These are phyloP conservation scores for Shargacucullia verbasci DNA, from an alignment of 2,888 invertebrate genomes.

Conservation along the genomic window DNA sequence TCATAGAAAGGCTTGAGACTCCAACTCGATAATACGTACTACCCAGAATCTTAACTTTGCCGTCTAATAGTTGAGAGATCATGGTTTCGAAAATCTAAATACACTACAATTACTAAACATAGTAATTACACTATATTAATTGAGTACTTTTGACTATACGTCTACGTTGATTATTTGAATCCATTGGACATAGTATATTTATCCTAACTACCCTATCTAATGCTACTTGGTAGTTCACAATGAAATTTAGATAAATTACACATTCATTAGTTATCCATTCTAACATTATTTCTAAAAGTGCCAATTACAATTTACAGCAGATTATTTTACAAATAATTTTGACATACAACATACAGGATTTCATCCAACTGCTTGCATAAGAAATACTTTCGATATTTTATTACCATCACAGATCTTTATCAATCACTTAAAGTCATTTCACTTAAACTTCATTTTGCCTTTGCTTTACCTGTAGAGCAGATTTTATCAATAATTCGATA, in stretches of 20 bases:
- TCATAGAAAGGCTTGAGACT: conserved; percentile 14
- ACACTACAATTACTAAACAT: conserved; percentile 30
- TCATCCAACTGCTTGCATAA: conserved; percentile 40
- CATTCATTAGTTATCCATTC: conserved; percentile 23
- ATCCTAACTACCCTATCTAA: conserved; percentile 28
- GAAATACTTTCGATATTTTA: conserved; percentile 33
- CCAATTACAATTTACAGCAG: conserved; percentile 28
- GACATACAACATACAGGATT: conserved; percentile 30
- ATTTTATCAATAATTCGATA: conserved; percentile 42
- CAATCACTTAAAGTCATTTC: conserved; percentile 48
- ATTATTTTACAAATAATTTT: conserved; percentile 21
- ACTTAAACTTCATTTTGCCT: conserved; percentile 41
- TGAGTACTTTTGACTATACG: conserved; percentile 23
- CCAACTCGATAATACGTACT: conserved; percentile 21
- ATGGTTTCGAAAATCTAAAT: conserved; percentile 42
- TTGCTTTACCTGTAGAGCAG: conserved; percentile 49
- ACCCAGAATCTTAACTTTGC: conserved; percentile 30
- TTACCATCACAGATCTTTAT: conserved; percentile 54
- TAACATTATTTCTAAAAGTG: conserved; percentile 31
- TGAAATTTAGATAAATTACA: conserved; percentile 6
- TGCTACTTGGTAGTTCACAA: conserved; percentile 37
- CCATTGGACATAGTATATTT: neutral
- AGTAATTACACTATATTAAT: conserved; percentile 22
- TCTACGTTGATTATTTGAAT: conserved; percentile 6
- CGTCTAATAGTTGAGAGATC: conserved; percentile 42